Percentiles rank a stretch among this genome's conserved stretches.
These are phyloP conservation scores for Acromyrmex heyeri DNA, from an alignment of 1,140 invertebrate genomes.

Conservation along the genomic window DNA sequence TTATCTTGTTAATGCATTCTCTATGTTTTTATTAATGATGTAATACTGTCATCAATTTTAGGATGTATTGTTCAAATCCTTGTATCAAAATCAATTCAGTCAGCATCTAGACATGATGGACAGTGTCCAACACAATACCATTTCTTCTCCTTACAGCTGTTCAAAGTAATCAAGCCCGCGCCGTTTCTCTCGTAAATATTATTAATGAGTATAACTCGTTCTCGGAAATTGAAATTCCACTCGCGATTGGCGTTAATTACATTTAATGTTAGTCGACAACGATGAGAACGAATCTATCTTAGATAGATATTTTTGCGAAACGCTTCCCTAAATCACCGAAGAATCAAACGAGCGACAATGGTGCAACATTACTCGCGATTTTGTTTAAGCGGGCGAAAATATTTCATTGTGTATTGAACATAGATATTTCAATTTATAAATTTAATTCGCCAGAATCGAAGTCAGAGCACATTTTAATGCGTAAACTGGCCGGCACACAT, in stretches of 20 bases:
- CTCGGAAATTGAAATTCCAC: neutral
- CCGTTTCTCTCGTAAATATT: conserved; percentile 24
- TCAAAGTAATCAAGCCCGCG: conserved; percentile 26
- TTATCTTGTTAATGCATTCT: neutral
- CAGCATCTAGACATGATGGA: conserved; percentile 22
- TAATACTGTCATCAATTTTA: neutral
- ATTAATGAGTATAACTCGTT: conserved; percentile 35
- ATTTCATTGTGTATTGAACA: neutral
- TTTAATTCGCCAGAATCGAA: conserved; percentile 16
- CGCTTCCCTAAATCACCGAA: conserved; percentile 1
- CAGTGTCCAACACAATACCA: conserved; percentile 22
- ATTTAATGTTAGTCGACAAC: neutral
- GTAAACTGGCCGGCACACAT: conserved; percentile 3
- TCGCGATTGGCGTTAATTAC: conserved; percentile 17
- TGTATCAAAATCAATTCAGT: conserved; percentile 21
- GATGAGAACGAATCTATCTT: conserved; percentile 2
- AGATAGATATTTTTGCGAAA: conserved; percentile 52
- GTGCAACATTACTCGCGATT: conserved; percentile 43
- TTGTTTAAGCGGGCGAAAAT: neutral
- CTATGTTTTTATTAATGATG: conserved; percentile 14
- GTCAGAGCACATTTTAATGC: conserved; percentile 14
- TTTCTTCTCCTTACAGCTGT: conserved; percentile 30
- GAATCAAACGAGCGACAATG: conserved; percentile 47
- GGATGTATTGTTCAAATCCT: neutral
- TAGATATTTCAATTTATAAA: neutral